Evolutionary conservation across 2,888 invertebrate genomes (phyloP), one percentile per base, ranked within the genome.

Genomic region (Cryptocheilus praepositus): DNA sequence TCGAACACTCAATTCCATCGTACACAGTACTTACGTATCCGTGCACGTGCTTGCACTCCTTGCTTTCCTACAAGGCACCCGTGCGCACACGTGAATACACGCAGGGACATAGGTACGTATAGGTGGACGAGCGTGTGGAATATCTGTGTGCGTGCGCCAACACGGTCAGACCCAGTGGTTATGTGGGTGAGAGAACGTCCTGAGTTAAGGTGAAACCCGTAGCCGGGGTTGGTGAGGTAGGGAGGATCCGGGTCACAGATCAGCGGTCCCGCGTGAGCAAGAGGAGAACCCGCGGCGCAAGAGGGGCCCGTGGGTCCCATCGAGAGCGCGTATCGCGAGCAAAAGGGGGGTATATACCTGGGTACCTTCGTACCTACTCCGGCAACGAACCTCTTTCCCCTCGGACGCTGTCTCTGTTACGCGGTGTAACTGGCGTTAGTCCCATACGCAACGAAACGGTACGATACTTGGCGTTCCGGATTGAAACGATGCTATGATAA

Each of bases 191-290:
- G 71, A 36, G 36, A 36, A 36, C 69, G 80, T 76, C 70, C 72
- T 73, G 77, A 76, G 82, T 76, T 77, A 76, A 82, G 79, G 82
- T 77, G 80, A 81, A 82, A 80, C 76, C 74, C 81, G 82, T 73
- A 81, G 75, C 75, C 76, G 71, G 77, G 75, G 81, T 81, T 81
- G 82, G 74, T 81, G 83, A 82, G 85, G 87, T 86, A 85, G 88
- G 88, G 86, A 88, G 88, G 88, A 88, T 88, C 88, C 88, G 88
- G 88, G 88, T 88, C 88, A 86, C 86, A 88, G 88, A 88, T 88
- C 88, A 88, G 86, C 85, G 85, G 85, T 78, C 84, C 83, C 85
- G 57, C 25, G 25, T 16, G 49, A 49, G 49, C 16, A 49, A 18
- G 16, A 49, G 49, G 49, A 49, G 49, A 49, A 49, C 16, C 55